A percentile compares a stretch with the other conserved stretches of the same genome.
These are phyloP conservation scores for Aporophyla nigra DNA, from an alignment of 2,888 invertebrate species.

Conservation along the genomic window DNA sequence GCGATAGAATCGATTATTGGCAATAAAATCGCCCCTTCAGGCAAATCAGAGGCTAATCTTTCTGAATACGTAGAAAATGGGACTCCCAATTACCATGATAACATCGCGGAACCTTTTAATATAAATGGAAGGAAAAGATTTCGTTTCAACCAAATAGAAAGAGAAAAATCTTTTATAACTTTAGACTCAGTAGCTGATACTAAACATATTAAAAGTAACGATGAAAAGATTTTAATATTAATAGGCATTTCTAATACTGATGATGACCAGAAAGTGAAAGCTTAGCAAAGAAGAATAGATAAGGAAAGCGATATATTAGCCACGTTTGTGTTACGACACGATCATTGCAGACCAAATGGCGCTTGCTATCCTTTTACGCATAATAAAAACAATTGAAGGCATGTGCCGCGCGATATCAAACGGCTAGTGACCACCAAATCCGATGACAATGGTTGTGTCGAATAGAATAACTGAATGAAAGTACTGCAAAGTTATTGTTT, in stretches of 20 bases:
- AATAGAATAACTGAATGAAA: constrained; percentile 72
- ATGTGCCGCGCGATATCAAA: constrained; percentile 70
- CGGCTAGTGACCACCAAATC: constrained; percentile 75
- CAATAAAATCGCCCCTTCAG: constrained; percentile 70
- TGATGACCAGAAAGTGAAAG: constrained; percentile 42
- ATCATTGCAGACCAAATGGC: constrained; percentile 71
- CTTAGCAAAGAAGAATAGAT: constrained; percentile 38
- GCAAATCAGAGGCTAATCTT: constrained; percentile 78
- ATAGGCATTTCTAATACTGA: constrained; percentile 18
- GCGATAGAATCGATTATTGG: constrained; percentile 60
- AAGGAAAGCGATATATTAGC: constrained; percentile 72
- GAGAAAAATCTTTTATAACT: constrained; percentile 35
- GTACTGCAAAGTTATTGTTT: constrained; percentile 52
- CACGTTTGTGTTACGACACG: constrained; percentile 61
- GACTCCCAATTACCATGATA: constrained; percentile 82
- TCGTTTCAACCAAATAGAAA: constrained; percentile 61
- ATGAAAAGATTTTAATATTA: neutral
- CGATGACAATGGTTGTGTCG: constrained; percentile 72
- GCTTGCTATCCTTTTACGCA: constrained; percentile 70
- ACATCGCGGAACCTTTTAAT: constrained; percentile 74
- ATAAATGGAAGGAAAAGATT: constrained; percentile 71
- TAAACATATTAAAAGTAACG: constrained; percentile 4
- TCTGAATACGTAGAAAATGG: constrained; percentile 75
- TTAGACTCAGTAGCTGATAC: constrained; percentile 18
- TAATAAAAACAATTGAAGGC: constrained; percentile 72